phyloP scores from a whole-genome alignment of 2,797 vertebrate genomes.

The Tangara arthus region DNA sequence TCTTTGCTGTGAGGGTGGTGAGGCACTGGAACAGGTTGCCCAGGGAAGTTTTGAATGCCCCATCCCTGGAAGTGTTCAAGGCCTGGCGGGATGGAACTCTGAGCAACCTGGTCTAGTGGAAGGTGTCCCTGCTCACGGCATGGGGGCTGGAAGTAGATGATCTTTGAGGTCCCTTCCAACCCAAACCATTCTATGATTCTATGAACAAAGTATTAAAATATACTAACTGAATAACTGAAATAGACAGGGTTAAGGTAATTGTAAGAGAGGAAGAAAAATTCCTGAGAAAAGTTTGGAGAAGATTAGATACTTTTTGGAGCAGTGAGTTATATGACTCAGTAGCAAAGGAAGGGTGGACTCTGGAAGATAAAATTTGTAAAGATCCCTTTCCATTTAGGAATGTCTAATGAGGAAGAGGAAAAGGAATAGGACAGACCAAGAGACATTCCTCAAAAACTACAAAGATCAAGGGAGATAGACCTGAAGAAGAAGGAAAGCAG shows the following conservation, averaged over 20 bases:
- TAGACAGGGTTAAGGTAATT: not conserved
- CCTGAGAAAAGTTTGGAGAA: not conserved
- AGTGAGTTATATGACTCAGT: accelerated
- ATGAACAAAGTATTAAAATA: not conserved
- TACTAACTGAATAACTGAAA: not conserved
- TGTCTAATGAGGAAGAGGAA: not conserved
- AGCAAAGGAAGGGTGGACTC: not conserved
- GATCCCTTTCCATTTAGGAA: not conserved
- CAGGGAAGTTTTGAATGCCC: not conserved
- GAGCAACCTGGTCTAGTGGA: not conserved
- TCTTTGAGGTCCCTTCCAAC: not conserved
- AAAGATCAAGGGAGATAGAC: not conserved
- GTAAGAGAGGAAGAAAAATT: not conserved
- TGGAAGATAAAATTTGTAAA: not conserved
- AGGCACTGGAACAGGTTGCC: not conserved
- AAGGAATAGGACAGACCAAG: not conserved
- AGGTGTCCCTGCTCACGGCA: not conserved
- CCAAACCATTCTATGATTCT: accelerated
- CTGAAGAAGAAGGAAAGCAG: not conserved
- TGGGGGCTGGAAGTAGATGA: not conserved
- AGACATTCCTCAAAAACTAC: not conserved
- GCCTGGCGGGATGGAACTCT: accelerated
- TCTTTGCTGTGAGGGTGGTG: not conserved
- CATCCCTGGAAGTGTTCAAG: not conserved
- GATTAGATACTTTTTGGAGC: not conserved